These are phyloP conservation scores for Habrosyne pyritoides DNA, from an alignment of 2,888 invertebrate species.

Conservation along the genomic window DNA sequence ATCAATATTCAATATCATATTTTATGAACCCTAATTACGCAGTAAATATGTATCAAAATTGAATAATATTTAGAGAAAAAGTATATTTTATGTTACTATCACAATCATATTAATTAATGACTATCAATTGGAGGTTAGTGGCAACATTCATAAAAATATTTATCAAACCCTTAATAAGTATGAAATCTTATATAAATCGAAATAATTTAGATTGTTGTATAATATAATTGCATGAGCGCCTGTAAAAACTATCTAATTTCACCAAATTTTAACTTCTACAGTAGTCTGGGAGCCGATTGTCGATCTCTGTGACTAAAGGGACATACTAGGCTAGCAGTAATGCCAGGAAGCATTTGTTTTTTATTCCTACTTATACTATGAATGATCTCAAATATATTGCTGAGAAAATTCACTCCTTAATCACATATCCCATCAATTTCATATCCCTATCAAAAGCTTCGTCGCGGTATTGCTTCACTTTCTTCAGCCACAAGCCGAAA, in stretches of 20 bases:
- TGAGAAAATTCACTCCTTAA: constrained; percentile 77
- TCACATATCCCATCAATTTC: constrained; percentile 84
- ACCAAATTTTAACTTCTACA: too few relatives aligned
- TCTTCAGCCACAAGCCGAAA: constrained; percentile 84
- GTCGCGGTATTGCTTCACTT: constrained; percentile 73
- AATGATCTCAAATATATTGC: too few relatives aligned
- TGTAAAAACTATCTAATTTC: too few relatives aligned
- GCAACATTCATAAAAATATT: neutral
- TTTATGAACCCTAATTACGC: too few relatives aligned
- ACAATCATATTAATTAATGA: neutral
- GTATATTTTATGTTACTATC: neutral
- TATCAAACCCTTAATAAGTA: neutral
- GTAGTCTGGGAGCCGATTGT: too few relatives aligned
- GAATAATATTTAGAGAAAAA: too few relatives aligned
- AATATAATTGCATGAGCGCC: too few relatives aligned
- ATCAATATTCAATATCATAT: too few relatives aligned
- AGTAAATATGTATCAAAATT: too few relatives aligned
- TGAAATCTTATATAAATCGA: too few relatives aligned
- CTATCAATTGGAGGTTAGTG: neutral
- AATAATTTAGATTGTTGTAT: too few relatives aligned
- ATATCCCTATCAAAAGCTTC: constrained; percentile 85
- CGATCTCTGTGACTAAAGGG: too few relatives aligned
- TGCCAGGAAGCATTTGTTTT: neutral
- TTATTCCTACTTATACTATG: neutral
- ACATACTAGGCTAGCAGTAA: neutral